Evolutionary conservation across 2,113 vertebrate genomes (phyloP).

Genomic region (Xiphorhynchus elegans): DNA sequence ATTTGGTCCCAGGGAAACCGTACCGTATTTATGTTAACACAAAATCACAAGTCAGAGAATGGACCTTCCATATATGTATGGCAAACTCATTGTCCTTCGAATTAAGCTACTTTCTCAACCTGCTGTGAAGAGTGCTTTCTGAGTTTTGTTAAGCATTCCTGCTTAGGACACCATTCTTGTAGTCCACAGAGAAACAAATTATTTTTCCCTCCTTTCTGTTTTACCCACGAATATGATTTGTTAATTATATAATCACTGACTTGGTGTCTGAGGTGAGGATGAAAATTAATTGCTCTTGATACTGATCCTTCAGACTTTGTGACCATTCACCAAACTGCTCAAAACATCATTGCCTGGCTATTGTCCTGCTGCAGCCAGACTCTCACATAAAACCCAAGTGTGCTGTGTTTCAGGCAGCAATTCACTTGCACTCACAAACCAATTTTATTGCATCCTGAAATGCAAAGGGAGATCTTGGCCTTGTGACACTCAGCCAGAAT

Average conservation of each 20-base stretch:
- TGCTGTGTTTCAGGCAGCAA: not conserved
- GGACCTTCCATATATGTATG: not conserved
- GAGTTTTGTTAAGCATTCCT: constrained; percentile 23
- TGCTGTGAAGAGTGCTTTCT: not conserved
- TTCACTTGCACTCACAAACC: not conserved
- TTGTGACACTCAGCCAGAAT: not conserved
- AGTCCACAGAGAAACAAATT: constrained; percentile 36
- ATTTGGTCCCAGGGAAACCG: not conserved
- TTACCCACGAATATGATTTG: constrained; percentile 56
- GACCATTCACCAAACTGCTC: constrained; percentile 4
- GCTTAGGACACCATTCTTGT: not conserved
- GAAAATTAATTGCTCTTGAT: constrained; percentile 29
- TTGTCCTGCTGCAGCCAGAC: not conserved
- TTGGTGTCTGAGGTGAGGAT: constrained; percentile 5
- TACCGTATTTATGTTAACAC: constrained; percentile 7
- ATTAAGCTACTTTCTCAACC: constrained; percentile 35
- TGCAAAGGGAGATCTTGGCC: not conserved
- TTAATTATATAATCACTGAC: constrained; percentile 50
- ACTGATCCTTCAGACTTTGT: constrained; percentile 25
- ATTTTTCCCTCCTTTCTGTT: constrained; percentile 38
- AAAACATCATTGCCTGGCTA: not conserved
- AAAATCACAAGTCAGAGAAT: constrained; percentile 32
- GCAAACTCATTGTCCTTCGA: constrained; percentile 30
- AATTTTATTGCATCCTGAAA: constrained; percentile 27
- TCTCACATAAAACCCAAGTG: not conserved